A percentile compares a stretch with the other conserved stretches of the same genome.
These are phyloP conservation scores for Aphaenogaster ashmeadi DNA, from an alignment of 1,140 invertebrate species.

Conservation along the genomic window DNA sequence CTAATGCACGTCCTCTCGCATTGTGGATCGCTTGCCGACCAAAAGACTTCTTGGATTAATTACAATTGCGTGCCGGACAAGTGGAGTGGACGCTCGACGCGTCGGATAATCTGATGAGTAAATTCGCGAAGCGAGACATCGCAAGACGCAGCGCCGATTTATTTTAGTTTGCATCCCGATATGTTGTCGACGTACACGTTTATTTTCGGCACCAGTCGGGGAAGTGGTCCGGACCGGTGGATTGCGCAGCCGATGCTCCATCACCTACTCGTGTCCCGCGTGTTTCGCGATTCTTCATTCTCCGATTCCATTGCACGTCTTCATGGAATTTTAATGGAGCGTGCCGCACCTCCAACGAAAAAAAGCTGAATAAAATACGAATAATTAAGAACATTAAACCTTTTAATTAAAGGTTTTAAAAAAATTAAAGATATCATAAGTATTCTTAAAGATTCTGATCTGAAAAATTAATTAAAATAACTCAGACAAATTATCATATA, in stretches of 20 bases:
- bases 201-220: constrained; percentile 68
- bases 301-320: background rate
- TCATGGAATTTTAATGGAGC: constrained; percentile 11
- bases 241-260: constrained; percentile 63
- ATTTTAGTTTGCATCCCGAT: constrained; percentile 73
- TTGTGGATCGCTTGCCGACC: background rate
- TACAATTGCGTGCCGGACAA: background rate
- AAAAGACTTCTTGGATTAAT: background rate
- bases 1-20: background rate
- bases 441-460: background rate
- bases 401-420: background rate
- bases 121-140: constrained; percentile 32
- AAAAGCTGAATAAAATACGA: background rate
- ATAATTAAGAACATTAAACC: background rate
- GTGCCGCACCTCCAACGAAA: background rate
- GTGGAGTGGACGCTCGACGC: background rate
- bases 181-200: constrained; percentile 73
- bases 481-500: background rate
- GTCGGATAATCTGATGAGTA: constrained; percentile 25
- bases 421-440: background rate
- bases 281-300: constrained; percentile 35
- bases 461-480: constrained; percentile 13
- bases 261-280: constrained; percentile 26
- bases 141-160: constrained; percentile 66
- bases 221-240: constrained; percentile 49